A percentile compares a stretch with the other conserved stretches of the same genome.
Evolutionary conservation across 2,113 vertebrate genomes (phyloP).

Genomic region (Gopherus evgoodei): DNA sequence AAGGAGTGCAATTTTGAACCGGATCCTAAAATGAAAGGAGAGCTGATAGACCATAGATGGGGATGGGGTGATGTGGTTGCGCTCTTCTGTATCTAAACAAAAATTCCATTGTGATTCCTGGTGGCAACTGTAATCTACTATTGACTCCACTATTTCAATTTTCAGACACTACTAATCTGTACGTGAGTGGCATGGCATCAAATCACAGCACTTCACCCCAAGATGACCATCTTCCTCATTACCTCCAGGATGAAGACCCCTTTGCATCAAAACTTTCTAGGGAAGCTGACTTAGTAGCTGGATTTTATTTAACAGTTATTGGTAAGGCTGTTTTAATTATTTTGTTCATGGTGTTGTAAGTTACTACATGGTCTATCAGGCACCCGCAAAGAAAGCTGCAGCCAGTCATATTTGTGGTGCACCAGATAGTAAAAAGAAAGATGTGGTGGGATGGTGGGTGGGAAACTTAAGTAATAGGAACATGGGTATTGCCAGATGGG

Average conservation of each 20-base stretch:
- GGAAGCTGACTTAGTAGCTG: slow-evolving; percentile 91
- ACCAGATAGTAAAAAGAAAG: background rate
- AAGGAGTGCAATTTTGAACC: background rate
- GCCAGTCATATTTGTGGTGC: background rate
- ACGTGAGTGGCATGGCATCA: slow-evolving; percentile 73
- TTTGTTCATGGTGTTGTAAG: background rate
- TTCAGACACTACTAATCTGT: slow-evolving; percentile 55
- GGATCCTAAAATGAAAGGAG: background rate
- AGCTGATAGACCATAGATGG: background rate
- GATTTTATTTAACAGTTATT: slow-evolving; percentile 89
- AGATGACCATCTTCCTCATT: slow-evolving; percentile 77
- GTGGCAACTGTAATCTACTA: background rate
- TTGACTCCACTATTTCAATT: slow-evolving; percentile 34
- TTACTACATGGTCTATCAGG: background rate
- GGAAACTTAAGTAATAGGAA: background rate
- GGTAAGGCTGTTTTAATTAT: slow-evolving; percentile 81
- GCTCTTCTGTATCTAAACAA: background rate
- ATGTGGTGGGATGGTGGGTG: background rate
- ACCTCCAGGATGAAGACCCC: slow-evolving; percentile 85
- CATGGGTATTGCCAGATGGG: background rate
- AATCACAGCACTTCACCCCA: slow-evolving; percentile 77
- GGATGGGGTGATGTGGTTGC: background rate
- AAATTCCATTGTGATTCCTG: background rate
- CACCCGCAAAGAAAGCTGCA: background rate
- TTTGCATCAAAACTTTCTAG: slow-evolving; percentile 91